Percentiles rank a stretch among this genome's conserved stretches.
Conservation (phyloP, 2,888 invertebrate species). For the Nysson spinosus region DNA sequence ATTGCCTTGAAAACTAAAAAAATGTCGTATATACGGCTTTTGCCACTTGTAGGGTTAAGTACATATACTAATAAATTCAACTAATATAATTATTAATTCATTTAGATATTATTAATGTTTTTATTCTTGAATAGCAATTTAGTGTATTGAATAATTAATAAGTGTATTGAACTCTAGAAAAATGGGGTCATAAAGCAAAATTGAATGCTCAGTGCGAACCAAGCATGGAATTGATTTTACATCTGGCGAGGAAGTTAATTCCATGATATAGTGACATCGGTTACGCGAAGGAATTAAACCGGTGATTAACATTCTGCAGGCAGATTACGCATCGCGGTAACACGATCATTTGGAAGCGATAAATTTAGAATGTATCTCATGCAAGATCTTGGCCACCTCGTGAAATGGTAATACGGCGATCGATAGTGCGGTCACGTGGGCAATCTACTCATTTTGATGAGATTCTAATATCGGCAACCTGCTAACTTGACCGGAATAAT, state of each 20-base stretch:
- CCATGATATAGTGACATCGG: background rate
- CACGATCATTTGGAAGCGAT: constrained; percentile 28
- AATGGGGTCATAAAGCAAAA: too few relatives aligned
- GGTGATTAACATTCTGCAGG: constrained; percentile 16
- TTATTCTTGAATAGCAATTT: too few relatives aligned
- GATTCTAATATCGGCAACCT: constrained; percentile 33
- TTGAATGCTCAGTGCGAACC: background rate
- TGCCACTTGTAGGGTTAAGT: too few relatives aligned
- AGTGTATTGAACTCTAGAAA: too few relatives aligned
- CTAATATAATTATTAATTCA: too few relatives aligned
- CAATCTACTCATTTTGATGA: constrained; percentile 37
- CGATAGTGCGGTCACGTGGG: constrained; percentile 38
- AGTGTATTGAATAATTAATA: too few relatives aligned
- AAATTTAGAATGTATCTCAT: constrained; percentile 40
- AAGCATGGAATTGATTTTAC: background rate
- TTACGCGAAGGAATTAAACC: background rate
- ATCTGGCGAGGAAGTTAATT: background rate
- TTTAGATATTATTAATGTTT: too few relatives aligned
- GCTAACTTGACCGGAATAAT: constrained; percentile 30
- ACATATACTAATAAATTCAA: too few relatives aligned
- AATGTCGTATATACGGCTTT: too few relatives aligned
- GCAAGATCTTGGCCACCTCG: constrained; percentile 23
- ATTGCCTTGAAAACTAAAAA: too few relatives aligned
- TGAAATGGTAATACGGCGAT: constrained; percentile 38
- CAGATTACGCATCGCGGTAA: constrained; percentile 14